Percentiles rank a stretch among this genome's conserved stretches.
Evolutionary conservation across 1,140 invertebrate genomes (phyloP).

Genomic region (Colletes gigas): DNA sequence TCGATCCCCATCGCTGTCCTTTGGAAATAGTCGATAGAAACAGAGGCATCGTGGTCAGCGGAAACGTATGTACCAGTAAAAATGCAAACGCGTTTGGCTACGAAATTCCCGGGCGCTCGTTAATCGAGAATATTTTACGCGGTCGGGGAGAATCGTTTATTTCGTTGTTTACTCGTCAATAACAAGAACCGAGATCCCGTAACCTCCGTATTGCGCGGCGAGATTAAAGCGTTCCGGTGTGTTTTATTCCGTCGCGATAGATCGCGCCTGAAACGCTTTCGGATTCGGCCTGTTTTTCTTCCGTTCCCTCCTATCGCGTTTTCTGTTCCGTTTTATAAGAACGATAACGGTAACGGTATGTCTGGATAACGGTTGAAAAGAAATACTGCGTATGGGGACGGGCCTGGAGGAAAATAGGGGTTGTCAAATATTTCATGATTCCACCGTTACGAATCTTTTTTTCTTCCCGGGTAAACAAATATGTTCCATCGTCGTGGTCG

Average conservation of each 20-base stretch:
- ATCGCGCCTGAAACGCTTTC: neutral
- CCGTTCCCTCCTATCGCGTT: neutral
- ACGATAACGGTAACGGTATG: neutral
- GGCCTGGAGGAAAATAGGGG: neutral
- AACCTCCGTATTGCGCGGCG: neutral
- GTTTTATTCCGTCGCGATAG: neutral
- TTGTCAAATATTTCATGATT: neutral
- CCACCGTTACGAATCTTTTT: too few species aligned
- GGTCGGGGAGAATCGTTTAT: conserved; percentile 4
- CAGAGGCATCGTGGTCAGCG: too few species aligned
- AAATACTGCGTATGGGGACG: neutral
- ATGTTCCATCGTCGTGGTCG: too few species aligned
- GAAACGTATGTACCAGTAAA: too few species aligned
- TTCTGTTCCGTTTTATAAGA: neutral
- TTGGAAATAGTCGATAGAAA: too few species aligned
- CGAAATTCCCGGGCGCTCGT: neutral
- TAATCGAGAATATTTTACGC: conserved; percentile 43
- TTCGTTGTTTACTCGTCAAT: conserved; percentile 49
- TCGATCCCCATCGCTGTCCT: too few species aligned
- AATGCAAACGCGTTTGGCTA: neutral
- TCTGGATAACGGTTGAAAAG: neutral
- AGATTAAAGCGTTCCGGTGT: conserved; percentile 23
- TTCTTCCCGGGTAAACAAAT: too few species aligned
- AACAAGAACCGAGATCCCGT: conserved; percentile 3
- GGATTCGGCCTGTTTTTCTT: neutral